Percentiles rank a stretch among this genome's conserved stretches.
Evolutionary conservation across 2,113 vertebrate species (phyloP).

Genomic region (Psilopsiagon aymara): DNA sequence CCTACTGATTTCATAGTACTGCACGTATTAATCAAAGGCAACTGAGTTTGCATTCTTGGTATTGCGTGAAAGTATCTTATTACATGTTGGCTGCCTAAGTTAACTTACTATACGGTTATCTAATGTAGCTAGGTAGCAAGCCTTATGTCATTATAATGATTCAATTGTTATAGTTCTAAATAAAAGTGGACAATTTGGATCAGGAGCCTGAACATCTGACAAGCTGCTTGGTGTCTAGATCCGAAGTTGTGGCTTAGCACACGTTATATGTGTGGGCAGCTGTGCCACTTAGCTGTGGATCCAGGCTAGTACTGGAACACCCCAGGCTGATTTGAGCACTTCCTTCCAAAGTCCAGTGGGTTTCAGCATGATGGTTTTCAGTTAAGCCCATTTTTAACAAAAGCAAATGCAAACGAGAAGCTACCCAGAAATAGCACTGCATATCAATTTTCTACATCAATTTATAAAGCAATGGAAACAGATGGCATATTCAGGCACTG

Average conservation of each 20-base stretch:
- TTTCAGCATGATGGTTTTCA: background rate
- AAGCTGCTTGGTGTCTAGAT: background rate
- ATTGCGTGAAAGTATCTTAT: background rate
- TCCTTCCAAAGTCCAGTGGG: background rate
- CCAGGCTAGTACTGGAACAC: background rate
- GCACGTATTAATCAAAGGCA: background rate
- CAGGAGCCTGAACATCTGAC: background rate
- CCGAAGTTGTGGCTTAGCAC: background rate
- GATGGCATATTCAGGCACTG: conserved; percentile 40
- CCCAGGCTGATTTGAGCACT: background rate
- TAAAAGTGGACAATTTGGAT: background rate
- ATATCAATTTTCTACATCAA: conserved; percentile 32
- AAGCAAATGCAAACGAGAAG: conserved; percentile 54
- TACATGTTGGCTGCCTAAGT: background rate
- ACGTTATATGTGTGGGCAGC: background rate
- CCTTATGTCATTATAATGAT: background rate
- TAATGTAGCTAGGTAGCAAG: background rate
- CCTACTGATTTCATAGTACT: background rate
- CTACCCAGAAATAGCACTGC: conserved; percentile 30
- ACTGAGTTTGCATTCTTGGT: background rate
- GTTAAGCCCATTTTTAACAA: conserved; percentile 9
- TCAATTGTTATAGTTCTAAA: background rate
- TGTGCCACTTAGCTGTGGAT: conserved; percentile 1
- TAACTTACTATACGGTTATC: background rate
- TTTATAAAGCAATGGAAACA: conserved; percentile 56